Base-by-base conservation (phyloP, 2,888 invertebrate genomes). In the Erannis defoliaria region DNA sequence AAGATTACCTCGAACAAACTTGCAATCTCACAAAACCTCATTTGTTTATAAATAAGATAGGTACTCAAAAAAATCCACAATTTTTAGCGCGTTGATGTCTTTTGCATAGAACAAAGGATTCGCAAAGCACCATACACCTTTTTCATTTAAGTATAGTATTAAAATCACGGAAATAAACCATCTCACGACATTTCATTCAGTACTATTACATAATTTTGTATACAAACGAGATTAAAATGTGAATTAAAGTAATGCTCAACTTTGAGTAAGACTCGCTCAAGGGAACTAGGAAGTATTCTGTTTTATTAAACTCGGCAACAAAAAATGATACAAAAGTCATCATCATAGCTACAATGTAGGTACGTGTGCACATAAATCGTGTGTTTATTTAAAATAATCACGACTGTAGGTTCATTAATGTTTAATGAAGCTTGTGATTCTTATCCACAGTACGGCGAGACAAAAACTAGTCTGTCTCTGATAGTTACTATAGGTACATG, bases 221-320 rank as follows among this genome's bases (percentile, higher is more conserved):
- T 29, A 31, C 18, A 38, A 37, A 50, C 40, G 40, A 73, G 76
- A 37, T 19, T 6, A 31, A 40, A 29, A 40, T 33, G 40, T 33
- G 37, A 35, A 54, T 54, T 76, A 76, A 75, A 70, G 68, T 55
- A 46, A 55, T 55, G 18, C 35, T 60, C 23, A 53, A 51, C 54
- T 31, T 50, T 43, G 43, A 56, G 37, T 59, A 58, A 55, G 81
- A 76, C 79, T 75, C 72, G 53, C 50, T 82, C 83, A 81, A 85
- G 84, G 86, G 79, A 83, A 89, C 86, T 80, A 86, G 87, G 89
- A 89, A 89, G 85, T 75, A 64, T 69, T 68, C 67, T 63, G 70
- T 67, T 73, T 70, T 71, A 67, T 68, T 73, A 66, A 61, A 74
- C 75, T 66, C 72, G 64, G 40, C 64, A 62, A 77, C 73, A 83